A percentile compares a stretch with the other conserved stretches of the same genome.
Conservation (phyloP, 2,888 invertebrate genomes). For the Penaeus monodon region DNA sequence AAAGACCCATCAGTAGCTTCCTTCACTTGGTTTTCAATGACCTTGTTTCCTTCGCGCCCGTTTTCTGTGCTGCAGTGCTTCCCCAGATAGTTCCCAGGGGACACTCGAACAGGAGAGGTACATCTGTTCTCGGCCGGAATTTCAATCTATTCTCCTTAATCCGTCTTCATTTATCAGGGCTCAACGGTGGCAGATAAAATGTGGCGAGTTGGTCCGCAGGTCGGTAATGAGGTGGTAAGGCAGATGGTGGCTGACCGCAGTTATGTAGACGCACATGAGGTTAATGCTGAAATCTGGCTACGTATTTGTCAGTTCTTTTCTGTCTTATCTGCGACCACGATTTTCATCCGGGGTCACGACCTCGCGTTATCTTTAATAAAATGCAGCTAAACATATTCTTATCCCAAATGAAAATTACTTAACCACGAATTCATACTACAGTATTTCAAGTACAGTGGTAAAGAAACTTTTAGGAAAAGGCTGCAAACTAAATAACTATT, state of each 20-base stretch:
- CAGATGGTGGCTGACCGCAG: constrained; percentile 27
- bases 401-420: too few relatives aligned
- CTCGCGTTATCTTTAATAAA: too few relatives aligned
- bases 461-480: too few relatives aligned
- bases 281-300: constrained; percentile 17
- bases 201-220: constrained; percentile 41
- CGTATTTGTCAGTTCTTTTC: constrained; percentile 13
- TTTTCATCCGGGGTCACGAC: too few relatives aligned
- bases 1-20: constrained; percentile 41
- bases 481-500: too few relatives aligned
- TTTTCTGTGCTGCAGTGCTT: constrained; percentile 37
- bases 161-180: constrained; percentile 53
- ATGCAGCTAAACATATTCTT: too few relatives aligned
- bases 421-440: too few relatives aligned
- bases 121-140: constrained; percentile 50
- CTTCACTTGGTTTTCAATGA: constrained; percentile 47
- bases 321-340: too few relatives aligned
- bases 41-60: constrained; percentile 47
- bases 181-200: constrained; percentile 46
- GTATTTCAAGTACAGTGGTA: too few relatives aligned
- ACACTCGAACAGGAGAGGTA: constrained; percentile 25
- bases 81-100: constrained; percentile 42
- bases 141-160: constrained; percentile 56
- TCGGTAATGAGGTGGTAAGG: constrained; percentile 54
- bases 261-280: constrained; percentile 10